These are phyloP conservation scores for Sinella curviseta DNA, from an alignment of 1,140 invertebrate genomes.

Conservation along the genomic window DNA sequence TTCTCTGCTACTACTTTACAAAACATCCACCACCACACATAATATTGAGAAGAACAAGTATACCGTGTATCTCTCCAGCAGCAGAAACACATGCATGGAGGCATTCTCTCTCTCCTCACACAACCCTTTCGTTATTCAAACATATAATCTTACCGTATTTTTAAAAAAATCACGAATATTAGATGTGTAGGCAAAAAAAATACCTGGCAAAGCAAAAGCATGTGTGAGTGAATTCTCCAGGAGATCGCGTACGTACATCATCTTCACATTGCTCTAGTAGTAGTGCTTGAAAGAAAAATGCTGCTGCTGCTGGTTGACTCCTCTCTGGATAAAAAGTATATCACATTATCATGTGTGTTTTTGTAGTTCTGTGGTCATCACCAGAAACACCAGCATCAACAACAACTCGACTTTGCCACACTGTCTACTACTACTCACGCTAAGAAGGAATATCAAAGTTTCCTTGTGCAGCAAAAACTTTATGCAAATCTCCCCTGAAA, in stretches of 20 bases:
- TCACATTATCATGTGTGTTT: constrained; percentile 22
- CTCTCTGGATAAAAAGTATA: constrained; percentile 24
- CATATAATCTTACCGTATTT: constrained; percentile 6
- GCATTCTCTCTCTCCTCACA: not conserved
- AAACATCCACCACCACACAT: not conserved
- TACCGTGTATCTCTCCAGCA: not conserved
- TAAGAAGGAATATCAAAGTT: too few species aligned
- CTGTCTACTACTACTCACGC: not conserved
- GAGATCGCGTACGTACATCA: not conserved
- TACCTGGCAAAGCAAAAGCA: not conserved
- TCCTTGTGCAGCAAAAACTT: not conserved
- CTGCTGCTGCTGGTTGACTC: constrained; percentile 6
- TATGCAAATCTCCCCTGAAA: not conserved
- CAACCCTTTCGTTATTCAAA: not conserved
- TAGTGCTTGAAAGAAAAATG: not conserved
- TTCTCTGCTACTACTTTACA: too few species aligned
- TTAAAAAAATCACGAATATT: constrained; percentile 25
- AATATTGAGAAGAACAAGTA: not conserved
- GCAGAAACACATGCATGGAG: not conserved
- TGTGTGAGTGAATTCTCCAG: constrained; percentile 14
- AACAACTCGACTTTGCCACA: not conserved
- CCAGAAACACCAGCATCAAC: constrained; percentile 15
- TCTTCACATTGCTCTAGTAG: not conserved
- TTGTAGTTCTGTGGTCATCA: constrained; percentile 25
- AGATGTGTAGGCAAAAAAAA: constrained; percentile 7